phyloP scores from a whole-genome alignment of 2,888 invertebrate species.

The Xanthia togata region DNA sequence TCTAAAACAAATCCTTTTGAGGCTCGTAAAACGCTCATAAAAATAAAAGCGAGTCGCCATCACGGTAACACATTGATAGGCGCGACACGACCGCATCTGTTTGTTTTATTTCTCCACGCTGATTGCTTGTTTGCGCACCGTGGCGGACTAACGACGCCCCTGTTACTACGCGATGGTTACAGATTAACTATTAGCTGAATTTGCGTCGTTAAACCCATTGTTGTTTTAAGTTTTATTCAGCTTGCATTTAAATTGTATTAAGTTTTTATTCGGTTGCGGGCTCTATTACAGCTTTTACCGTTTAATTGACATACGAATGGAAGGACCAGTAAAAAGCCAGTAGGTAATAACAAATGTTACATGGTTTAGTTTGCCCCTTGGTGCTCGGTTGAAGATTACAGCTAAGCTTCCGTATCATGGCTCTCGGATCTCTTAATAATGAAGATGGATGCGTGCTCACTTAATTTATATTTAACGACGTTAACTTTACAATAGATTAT shows the following conservation, averaged over 20 bases:
- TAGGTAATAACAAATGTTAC: conserved; percentile 41
- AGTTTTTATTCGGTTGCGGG: conserved; percentile 27
- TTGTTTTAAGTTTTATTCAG: conserved; percentile 33
- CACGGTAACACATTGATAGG: conserved; percentile 63
- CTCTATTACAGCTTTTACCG: conserved; percentile 20
- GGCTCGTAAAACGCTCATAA: conserved; percentile 65
- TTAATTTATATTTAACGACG: conserved; percentile 60
- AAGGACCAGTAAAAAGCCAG: conserved; percentile 15
- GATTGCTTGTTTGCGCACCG: conserved; percentile 68
- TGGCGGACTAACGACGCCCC: conserved; percentile 59
- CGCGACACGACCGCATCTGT: conserved; percentile 64
- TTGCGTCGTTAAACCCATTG: conserved; percentile 40
- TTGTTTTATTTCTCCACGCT: conserved; percentile 67
- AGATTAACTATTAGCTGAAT: conserved; percentile 56
- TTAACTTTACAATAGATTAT: not conserved
- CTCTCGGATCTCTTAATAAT: conserved; percentile 60
- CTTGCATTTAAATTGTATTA: conserved; percentile 38
- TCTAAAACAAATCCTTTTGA: conserved; percentile 65
- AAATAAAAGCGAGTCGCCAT: conserved; percentile 65
- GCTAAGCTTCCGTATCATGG: conserved; percentile 50
- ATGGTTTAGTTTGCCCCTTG: conserved; percentile 14
- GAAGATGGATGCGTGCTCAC: conserved; percentile 62
- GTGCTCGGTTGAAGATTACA: conserved; percentile 44
- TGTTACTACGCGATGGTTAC: conserved; percentile 64
- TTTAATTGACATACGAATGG: conserved; percentile 9